Evolutionary conservation across 2,888 invertebrate genomes (phyloP), one percentile per base, ranked within the genome.

Genomic region (Coelopa pilipes): DNA sequence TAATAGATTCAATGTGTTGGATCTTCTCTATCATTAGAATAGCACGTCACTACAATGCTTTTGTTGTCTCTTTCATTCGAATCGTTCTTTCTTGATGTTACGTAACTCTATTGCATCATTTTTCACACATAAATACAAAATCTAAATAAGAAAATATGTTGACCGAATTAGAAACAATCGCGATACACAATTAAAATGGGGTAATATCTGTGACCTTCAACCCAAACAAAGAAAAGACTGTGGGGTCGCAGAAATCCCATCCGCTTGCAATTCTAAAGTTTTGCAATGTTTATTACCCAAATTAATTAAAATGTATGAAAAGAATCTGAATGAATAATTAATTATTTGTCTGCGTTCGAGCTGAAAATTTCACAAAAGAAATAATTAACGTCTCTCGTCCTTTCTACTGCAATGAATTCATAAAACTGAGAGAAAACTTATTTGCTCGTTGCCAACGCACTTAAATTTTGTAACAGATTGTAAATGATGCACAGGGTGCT

Each of bases 191-290:
- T 9, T n/a, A 21, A 21, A 21, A 62, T 11, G 34, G 21, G 34
- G 45, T 12, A 13, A n/a, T 2, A 2, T 49, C 46, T 1, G n/a
- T 62, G 47, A 70, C 50, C 53, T 70, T 70, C 70, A 70, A 70
- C 70, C 70, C 70, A 63, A 70, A 70, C 62, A 70, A 70, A 70
- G 70, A 70, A 70, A 70, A 70, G 24, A 47, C 24, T 34, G 60
- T 34, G 49, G 46, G 17, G 21, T 53, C 11, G 21, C 49, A 15
- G 13, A 21, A 13, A 3, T 50, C 50, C 53, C 49, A 15, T 50
- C n/a, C 21, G 24, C 13, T 53, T 12, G 21, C 21, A 68, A 34
- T 68, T 10, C 15, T 15, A 11, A 45, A 15, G n/a, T 34, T 34
- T 34, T 34, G 34, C 7, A 34, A 34, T 34, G 34, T 34, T 34